These are phyloP conservation scores for Pitangus sulphuratus DNA, from an alignment of 2,797 vertebrate genomes.

Conservation along the genomic window DNA sequence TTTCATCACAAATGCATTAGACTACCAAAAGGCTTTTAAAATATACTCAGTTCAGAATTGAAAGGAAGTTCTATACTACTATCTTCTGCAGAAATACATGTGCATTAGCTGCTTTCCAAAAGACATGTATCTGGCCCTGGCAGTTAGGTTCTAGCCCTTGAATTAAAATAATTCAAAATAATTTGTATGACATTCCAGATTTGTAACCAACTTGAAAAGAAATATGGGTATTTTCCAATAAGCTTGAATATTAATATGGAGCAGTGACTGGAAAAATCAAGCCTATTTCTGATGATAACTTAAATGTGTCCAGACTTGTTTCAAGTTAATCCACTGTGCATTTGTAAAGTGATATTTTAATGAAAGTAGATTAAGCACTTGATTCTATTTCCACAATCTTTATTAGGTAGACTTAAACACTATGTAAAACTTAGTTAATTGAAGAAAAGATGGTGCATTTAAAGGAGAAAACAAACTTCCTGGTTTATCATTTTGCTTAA, in stretches of 20 bases:
- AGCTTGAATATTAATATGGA: neutral
- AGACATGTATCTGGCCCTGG: neutral
- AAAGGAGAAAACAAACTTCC: neutral
- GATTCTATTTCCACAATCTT: neutral
- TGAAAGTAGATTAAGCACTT: neutral
- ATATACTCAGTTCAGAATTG: neutral
- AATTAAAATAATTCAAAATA: slow-evolving; percentile 8
- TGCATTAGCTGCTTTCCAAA: slow-evolving; percentile 18
- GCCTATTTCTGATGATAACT: neutral
- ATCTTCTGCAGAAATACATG: neutral
- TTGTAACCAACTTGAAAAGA: slow-evolving; percentile 28
- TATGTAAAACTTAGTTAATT: neutral
- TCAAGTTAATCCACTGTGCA: neutral
- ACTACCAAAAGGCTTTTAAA: neutral
- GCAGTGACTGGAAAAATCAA: neutral
- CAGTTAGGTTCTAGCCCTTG: neutral
- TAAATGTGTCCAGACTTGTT: neutral
- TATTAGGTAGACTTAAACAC: neutral
- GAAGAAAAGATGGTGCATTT: neutral
- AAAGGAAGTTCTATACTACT: neutral
- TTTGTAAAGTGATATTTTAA: neutral
- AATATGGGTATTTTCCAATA: neutral
- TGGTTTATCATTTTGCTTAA: neutral
- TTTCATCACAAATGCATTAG: neutral
- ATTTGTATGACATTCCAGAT: neutral